Evolutionary conservation across 1,140 invertebrate genomes (phyloP).

Genomic region (Dendroctonus ponderosae): DNA sequence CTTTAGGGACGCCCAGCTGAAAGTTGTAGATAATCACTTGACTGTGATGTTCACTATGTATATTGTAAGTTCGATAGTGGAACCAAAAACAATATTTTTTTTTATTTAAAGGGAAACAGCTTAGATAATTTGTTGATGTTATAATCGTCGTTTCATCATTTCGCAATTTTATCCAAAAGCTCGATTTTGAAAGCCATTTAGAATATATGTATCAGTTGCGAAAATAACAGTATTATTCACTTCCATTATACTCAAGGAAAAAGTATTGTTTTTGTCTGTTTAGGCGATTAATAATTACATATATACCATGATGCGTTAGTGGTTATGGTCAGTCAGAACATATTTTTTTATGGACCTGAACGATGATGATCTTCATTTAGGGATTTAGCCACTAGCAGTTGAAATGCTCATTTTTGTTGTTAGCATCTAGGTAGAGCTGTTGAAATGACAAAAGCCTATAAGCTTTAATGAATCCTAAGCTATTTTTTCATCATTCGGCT

Average conservation of each 20-base stretch:
- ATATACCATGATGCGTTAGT: too few relatives aligned
- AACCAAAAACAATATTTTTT: neutral
- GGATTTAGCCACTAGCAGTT: neutral
- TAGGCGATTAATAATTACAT: too few relatives aligned
- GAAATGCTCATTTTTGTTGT: neutral
- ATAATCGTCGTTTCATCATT: neutral
- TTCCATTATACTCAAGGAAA: too few relatives aligned
- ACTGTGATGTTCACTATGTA: constrained; percentile 37
- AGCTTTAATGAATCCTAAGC: neutral
- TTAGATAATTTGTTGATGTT: neutral
- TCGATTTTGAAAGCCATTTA: neutral
- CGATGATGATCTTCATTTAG: too few relatives aligned
- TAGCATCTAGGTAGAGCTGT: neutral
- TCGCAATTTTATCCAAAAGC: neutral
- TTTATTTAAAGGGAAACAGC: neutral
- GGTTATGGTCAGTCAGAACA: too few relatives aligned
- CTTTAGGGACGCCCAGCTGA: constrained; percentile 50
- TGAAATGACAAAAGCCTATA: neutral
- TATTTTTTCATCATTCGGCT: neutral
- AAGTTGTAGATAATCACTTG: constrained; percentile 34
- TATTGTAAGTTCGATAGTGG: neutral
- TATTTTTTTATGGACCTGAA: too few relatives aligned
- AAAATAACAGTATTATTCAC: neutral
- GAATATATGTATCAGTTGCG: neutral
- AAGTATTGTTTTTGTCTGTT: too few relatives aligned